Evolutionary conservation across 2,888 invertebrate genomes (phyloP), one percentile per base, ranked within the genome.

Genomic region (Drosophila merina): DNA sequence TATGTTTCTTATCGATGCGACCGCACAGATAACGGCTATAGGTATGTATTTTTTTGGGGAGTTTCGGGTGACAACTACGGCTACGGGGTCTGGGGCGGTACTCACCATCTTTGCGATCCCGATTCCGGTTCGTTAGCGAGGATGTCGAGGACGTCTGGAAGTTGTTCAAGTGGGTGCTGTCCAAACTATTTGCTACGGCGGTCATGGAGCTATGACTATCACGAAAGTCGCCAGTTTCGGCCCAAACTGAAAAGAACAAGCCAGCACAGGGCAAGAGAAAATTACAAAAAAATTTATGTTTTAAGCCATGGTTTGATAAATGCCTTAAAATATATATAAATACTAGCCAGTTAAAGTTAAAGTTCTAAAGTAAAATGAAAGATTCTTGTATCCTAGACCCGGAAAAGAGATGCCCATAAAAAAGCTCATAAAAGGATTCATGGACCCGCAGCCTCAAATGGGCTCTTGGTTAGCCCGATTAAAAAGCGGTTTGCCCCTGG

Each of bases 141-240:
- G 93, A 92, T 58, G 93, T 92, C 56, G 95, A 91, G 64, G 93
- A 92, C 55, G 93, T 92, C 88, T 95, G 94, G 91, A 95, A 94
- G 92, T 95, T 94, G 88, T 95, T 92, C 76, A 90, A 70, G 72
- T 95, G 95, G 60, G 95, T 94, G 89, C 94, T 94, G 90, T 94
- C 94, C 92, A 94, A 93, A 79, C 93, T 93, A 84, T 93, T 93
- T 74, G 94, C 93, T 88, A 94, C 93, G 63, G 95, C 95, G 86
- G 94, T 93, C 86, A 94, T 92, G 48, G 94, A 93, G 76, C 94
- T 94, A 91, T 96, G 96, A 76, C 96, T 95, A 92, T 97, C 97
- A 82, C 97, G 94, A 92, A 97, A 97, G 93, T 97, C 97, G 75
- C 96, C 96, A 63, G 96, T 95, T 92, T 97, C 97, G 75, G 97